Evolutionary conservation across 1,140 invertebrate genomes (phyloP).

Genomic region (Macrobrachium nipponense): DNA sequence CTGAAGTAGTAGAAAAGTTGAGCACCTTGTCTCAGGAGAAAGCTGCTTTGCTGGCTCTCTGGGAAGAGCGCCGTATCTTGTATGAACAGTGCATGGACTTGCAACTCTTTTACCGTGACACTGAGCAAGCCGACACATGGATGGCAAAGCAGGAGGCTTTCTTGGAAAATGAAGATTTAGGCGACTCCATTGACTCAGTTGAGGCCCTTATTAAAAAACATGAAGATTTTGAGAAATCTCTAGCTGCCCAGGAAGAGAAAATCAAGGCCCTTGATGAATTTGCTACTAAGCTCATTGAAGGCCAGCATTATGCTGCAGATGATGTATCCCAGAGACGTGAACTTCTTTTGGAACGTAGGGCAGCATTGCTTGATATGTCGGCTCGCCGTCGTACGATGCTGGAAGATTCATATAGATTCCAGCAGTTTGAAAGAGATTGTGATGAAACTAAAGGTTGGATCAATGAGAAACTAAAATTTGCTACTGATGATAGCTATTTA

Average conservation of each 20-base stretch:
- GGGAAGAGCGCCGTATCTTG: conserved; percentile 95
- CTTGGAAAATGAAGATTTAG: conserved; percentile 96
- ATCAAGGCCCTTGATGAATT: conserved; percentile 99
- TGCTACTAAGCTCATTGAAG: conserved; percentile 95
- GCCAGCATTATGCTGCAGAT: conserved; percentile 97
- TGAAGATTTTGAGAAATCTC: conserved; percentile 98
- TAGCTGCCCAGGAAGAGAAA: conserved; percentile 98
- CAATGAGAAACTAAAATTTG: conserved; percentile 98
- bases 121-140: conserved; percentile 97
- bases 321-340: conserved; percentile 93
- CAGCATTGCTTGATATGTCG: conserved; percentile 90
- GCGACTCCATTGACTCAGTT: conserved; percentile 96
- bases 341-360: conserved; percentile 85
- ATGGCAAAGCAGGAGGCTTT: conserved; percentile 99
- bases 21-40: conserved; percentile 86
- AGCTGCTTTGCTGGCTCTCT: conserved; percentile 83
- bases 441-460: conserved; percentile 99
- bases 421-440: conserved; percentile 97
- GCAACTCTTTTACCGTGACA: conserved; percentile 96
- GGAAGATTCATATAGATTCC: conserved; percentile 93
- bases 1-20: conserved; percentile 88
- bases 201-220: conserved; percentile 98
- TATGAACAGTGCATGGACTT: conserved; percentile 99
- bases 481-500: conserved; percentile 97
- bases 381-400: conserved; percentile 82